Evolutionary conservation across 2,888 invertebrate genomes (phyloP).

Genomic region (Branchellion lobata): DNA sequence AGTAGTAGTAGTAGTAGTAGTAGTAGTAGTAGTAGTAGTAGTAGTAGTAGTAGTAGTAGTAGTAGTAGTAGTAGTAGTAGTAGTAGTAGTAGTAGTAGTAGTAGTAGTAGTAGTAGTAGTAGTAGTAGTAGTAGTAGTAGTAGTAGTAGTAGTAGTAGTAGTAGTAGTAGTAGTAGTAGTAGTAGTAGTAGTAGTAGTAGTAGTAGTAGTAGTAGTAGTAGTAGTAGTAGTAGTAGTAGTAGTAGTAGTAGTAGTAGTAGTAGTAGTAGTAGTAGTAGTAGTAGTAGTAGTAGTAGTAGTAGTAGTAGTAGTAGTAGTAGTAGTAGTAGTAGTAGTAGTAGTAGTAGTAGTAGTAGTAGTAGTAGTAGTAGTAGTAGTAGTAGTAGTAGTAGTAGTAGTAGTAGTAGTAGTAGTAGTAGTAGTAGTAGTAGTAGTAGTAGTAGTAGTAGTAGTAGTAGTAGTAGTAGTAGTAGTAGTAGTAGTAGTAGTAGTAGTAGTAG

Average conservation of each 20-base stretch:
- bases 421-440: no score
- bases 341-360: no score
- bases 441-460: no score
- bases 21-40: slow-evolving; percentile 17
- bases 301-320: no score
- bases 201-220: slow-evolving; percentile 17
- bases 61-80: slow-evolving; percentile 4
- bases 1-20: slow-evolving; percentile 10
- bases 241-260: slow-evolving; percentile 25
- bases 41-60: slow-evolving; percentile 22
- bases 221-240: neutral
- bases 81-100: slow-evolving; percentile 20
- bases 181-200: slow-evolving; percentile 23
- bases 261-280: neutral
- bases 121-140: slow-evolving; percentile 27
- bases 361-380: no score
- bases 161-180: slow-evolving; percentile 29
- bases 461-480: no score
- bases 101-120: slow-evolving; percentile 25
- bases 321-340: no score
- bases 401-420: no score
- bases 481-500: no score
- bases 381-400: no score
- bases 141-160: slow-evolving; percentile 29
- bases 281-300: no score